phyloP scores from a whole-genome alignment of 2,113 vertebrate genomes.

The Petroica traversi region DNA sequence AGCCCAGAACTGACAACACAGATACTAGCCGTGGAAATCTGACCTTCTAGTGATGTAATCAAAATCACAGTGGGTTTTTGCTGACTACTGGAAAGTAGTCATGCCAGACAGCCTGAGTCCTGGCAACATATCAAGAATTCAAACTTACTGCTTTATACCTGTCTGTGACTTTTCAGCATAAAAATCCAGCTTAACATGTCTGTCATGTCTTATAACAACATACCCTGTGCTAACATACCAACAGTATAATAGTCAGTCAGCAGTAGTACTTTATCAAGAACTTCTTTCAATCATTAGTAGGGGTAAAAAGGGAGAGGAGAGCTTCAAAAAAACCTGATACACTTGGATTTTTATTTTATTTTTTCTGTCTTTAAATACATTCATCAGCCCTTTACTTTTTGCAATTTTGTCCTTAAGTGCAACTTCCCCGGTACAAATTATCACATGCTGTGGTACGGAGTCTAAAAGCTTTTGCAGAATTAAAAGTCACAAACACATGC shows the following conservation, averaged over 20 bases:
- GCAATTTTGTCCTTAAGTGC: background rate
- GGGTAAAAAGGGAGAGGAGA: accelerated
- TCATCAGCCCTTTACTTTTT: background rate
- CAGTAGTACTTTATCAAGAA: background rate
- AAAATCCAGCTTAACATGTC: background rate
- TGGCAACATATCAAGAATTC: background rate
- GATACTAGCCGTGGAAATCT: background rate
- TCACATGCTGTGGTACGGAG: background rate
- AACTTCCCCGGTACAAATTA: background rate
- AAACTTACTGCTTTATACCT: background rate
- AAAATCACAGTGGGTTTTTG: background rate
- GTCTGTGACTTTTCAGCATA: background rate
- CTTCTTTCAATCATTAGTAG: background rate
- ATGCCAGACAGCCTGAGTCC: background rate
- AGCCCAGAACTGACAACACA: background rate
- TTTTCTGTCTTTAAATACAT: background rate
- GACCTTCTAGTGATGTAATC: background rate
- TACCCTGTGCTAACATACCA: background rate
- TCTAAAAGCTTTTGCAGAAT: background rate
- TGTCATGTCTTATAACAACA: background rate
- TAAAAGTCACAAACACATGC: background rate
- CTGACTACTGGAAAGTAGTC: background rate
- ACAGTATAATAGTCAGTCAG: background rate
- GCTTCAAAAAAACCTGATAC: background rate
- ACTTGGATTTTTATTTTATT: background rate